A percentile compares a stretch with the other conserved stretches of the same genome.
These are phyloP conservation scores for Fulica atra DNA, from an alignment of 2,113 vertebrate species.

Conservation along the genomic window DNA sequence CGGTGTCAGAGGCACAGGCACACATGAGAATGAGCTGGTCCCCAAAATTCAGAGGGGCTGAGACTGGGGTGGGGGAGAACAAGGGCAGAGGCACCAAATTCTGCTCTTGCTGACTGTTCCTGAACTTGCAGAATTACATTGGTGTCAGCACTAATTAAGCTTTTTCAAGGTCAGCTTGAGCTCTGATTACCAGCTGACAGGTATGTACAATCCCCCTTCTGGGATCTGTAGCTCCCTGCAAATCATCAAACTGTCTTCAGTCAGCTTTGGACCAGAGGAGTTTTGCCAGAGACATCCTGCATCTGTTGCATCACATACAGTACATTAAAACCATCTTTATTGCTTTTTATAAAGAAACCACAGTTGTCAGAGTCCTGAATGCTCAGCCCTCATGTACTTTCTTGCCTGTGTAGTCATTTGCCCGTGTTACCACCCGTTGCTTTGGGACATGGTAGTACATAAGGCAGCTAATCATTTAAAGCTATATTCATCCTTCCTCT, in stretches of 20 bases:
- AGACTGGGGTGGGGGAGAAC: not conserved
- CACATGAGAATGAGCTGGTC: not conserved
- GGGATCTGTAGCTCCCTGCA: slow-evolving; percentile 61
- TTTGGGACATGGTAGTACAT: slow-evolving; percentile 51
- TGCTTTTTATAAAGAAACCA: slow-evolving; percentile 63
- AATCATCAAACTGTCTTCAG: slow-evolving; percentile 78
- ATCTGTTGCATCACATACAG: slow-evolving; percentile 63
- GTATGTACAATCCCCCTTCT: slow-evolving; percentile 66
- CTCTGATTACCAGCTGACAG: slow-evolving; percentile 74
- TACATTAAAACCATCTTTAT: slow-evolving; percentile 79
- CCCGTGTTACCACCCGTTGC: slow-evolving; percentile 14
- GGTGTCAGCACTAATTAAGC: slow-evolving; percentile 74
- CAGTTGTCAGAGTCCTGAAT: slow-evolving; percentile 40
- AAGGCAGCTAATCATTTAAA: slow-evolving; percentile 61
- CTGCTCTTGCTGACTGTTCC: not conserved
- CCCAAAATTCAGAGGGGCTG: not conserved
- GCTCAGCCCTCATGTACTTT: slow-evolving; percentile 33
- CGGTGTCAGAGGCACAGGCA: not conserved
- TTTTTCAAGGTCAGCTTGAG: not conserved
- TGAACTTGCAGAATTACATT: slow-evolving; percentile 34
- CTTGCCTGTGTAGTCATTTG: slow-evolving; percentile 41
- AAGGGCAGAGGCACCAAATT: not conserved
- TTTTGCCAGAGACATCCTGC: slow-evolving; percentile 71
- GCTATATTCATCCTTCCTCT: slow-evolving; percentile 23
- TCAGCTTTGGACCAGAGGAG: slow-evolving; percentile 57